Percentiles rank a stretch among this genome's conserved stretches.
Conservation (phyloP, 2,888 invertebrate species). For the Trissolcus japonicus region DNA sequence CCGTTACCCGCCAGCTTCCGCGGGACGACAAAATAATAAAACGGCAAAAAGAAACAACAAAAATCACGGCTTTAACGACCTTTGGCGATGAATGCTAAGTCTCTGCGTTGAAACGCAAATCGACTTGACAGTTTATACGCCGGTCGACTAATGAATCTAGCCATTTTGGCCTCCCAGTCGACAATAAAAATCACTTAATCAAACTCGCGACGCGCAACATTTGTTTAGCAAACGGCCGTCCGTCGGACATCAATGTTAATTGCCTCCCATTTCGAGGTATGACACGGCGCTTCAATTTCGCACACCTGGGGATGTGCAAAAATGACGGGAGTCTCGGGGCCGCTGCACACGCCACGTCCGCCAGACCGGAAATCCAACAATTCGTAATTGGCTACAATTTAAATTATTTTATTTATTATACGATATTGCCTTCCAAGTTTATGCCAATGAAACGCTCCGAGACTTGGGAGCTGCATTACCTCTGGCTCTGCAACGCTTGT, state of each 20-base stretch:
- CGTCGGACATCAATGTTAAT: conserved; percentile 27
- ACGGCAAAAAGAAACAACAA: not conserved
- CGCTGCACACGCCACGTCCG: conserved; percentile 27
- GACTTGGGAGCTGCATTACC: conserved; percentile 27
- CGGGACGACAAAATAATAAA: not conserved
- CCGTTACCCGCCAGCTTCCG: conserved; percentile 1
- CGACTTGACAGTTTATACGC: conserved; percentile 3
- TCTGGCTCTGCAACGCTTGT: conserved; percentile 20
- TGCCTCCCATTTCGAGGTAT: conserved; percentile 16
- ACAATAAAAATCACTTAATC: conserved; percentile 24
- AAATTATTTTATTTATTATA: conserved; percentile 49
- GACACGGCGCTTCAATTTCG: conserved; percentile 29
- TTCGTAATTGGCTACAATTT: conserved; percentile 52
- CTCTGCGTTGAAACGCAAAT: conserved; percentile 5
- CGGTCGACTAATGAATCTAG: conserved; percentile 27
- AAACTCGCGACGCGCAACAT: conserved; percentile 9
- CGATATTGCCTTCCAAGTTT: conserved; percentile 46
- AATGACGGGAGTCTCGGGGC: conserved; percentile 41
- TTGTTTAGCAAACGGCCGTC: conserved; percentile 24
- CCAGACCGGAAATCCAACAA: conserved; percentile 44
- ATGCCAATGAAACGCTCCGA: conserved; percentile 25
- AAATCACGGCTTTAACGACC: not conserved
- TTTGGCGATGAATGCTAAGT: not conserved
- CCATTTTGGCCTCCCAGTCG: conserved; percentile 3
- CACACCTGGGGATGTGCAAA: conserved; percentile 2